Base-by-base conservation (phyloP, 2,797 vertebrate genomes). In the Sebastes taczanowskii region DNA sequence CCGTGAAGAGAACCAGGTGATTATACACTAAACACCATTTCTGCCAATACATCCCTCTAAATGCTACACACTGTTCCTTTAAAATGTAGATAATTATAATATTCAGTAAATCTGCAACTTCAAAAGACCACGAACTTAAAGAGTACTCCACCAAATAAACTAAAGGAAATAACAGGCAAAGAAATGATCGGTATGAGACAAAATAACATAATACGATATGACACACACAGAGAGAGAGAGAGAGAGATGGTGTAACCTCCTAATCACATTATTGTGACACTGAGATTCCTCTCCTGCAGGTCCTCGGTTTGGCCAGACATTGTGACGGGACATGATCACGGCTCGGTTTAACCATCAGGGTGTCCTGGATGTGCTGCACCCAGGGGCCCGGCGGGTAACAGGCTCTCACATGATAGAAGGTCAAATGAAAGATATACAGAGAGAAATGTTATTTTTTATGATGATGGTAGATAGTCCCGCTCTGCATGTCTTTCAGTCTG, bases 301-400 rank as follows among this genome's bases (percentile, higher is more conserved):
- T 89, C 82, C 87, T 76, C 79, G 75, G 83, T 89, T 89, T 86
- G 81, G 76, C 76, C 76, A 86, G 82, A 89, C 80, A 56, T 65
- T 59, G 72, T 68, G 76, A 87, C 49, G 59, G 46, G 67, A 83
- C 5, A 7, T 4, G 10, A 80, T 67, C 62, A n/a, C 4, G 27
- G 69, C 77, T 85, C 4, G 1, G 23, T 85, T 74, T 78, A 78
- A 77, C n/a, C 25, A 27, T 76, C 64, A 66, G 74, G 23, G 65
- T 64, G 74, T 68, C 77, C 52, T 42, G 42, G 16, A 52, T 73
- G 46, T 78, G 63, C 52, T 78, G 63, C 52, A 76, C 63, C 58
- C 60, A 14, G 58, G 4, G 38, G 23, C 13, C 11, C 8, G 67
- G 38, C 61, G 10, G 20, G n/a, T 64, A 23, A 11, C 59, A 30